These are phyloP conservation scores for Limnephilus rhombicus DNA, from an alignment of 2,888 invertebrate species.

Conservation along the genomic window DNA sequence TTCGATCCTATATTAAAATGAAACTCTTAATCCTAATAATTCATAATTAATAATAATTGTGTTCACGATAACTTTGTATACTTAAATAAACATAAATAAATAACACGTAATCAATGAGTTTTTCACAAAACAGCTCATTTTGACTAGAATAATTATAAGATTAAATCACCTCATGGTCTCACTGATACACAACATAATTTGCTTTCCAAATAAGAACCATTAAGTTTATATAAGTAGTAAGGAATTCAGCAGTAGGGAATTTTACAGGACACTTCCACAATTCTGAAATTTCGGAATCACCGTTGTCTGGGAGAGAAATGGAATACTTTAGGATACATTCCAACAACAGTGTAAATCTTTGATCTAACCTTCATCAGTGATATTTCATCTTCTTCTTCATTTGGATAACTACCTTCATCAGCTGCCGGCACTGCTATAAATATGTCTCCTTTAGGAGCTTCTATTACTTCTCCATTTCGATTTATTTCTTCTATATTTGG, in stretches of 20 bases:
- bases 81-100: neutral
- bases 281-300: slow-evolving; percentile 68
- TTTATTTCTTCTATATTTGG: neutral
- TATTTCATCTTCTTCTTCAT: neutral
- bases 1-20: neutral
- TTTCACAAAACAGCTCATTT: neutral
- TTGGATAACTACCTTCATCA: neutral
- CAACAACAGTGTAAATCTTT: slow-evolving; percentile 32
- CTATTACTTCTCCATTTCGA: neutral
- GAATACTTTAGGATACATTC: neutral
- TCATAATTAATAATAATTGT: neutral
- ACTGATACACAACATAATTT: neutral
- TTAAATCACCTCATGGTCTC: neutral
- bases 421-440: neutral
- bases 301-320: neutral
- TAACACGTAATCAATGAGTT: neutral
- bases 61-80: neutral
- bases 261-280: neutral
- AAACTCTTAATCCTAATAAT: neutral
- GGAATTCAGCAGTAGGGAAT: neutral
- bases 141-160: neutral
- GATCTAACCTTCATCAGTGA: slow-evolving; percentile 22
- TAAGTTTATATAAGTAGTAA: neutral
- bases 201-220: neutral
- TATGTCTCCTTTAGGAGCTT: neutral